Evolutionary conservation across 2,113 vertebrate species (phyloP), one percentile per base, ranked within the genome.

Genomic region (Calonectris borealis): DNA sequence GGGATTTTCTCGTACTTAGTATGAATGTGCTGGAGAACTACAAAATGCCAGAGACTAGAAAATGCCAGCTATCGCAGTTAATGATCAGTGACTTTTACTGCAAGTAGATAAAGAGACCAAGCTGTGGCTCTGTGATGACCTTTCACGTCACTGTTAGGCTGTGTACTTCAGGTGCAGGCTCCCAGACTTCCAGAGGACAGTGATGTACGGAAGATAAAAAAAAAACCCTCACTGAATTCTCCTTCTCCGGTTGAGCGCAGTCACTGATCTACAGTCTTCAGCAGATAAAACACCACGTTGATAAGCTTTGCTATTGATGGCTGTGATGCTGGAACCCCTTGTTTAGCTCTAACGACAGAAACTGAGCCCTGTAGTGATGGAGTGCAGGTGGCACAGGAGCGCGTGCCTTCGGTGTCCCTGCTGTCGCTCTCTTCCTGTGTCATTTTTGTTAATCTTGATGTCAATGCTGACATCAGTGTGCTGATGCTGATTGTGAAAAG

Each of bases 21-120:
- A 1, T 10, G 36, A 31, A 26, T 31, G 55, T 75, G 54, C 61
- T 34, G 51, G 60, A 83, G 83, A 80, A 15, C 44, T 79, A 4
- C 48, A 58, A 85, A 79, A 92, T 79, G 82, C 70, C 75, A 93
- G 34, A n/a, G 71, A 68, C 32, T 22, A 9, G 68, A 68, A 60
- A 84, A 95, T 62, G 83, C 69, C 93, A 95, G 25, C 65, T 42
- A 16, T 42, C 62, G 86, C 88, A 32, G 57, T 93, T 85, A 89
- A 87, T 69, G 75, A n/a, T 72, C 87, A 61, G 91, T 91, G 91
- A 94, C 91, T 96, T 92, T 82, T 87, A 60, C 86, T 84, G 52
- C 7, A 14, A 52, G 66, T n/a, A 32, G 73, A 55, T 64, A 27
- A n/a, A 75, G 58, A 73, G 52, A 6, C 26, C 10, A 7, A 86